Evolutionary conservation across 2,797 vertebrate species (phyloP).

Genomic region (Xiphophorus birchmanni): DNA sequence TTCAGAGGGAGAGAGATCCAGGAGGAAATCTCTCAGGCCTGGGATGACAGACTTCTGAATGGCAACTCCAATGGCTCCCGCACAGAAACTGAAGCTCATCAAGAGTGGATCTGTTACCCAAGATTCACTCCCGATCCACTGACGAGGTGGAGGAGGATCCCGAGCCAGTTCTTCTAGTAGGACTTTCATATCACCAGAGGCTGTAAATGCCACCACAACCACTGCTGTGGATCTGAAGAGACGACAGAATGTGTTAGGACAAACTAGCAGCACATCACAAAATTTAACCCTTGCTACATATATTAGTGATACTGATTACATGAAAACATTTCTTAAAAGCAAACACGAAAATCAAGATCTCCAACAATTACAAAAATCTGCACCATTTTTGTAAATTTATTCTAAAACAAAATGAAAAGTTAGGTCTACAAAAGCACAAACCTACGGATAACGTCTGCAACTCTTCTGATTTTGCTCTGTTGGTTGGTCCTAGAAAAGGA

Average conservation of each 20-base stretch:
- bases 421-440: too few relatives aligned
- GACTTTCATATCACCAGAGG: conserved; percentile 60
- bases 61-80: conserved; percentile 71
- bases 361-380: too few relatives aligned
- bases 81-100: conserved; percentile 46
- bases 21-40: conserved; percentile 71
- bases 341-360: neutral
- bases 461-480: conserved; percentile 38
- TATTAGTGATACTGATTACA: neutral
- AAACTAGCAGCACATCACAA: neutral
- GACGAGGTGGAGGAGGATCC: conserved; percentile 54
- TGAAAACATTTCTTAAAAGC: neutral
- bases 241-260: neutral
- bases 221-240: conserved; percentile 64
- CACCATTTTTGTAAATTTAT: too few relatives aligned
- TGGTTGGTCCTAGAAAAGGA: neutral
- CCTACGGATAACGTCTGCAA: too few relatives aligned
- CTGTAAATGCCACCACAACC: conserved; percentile 71
- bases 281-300: neutral
- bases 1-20: conserved; percentile 52
- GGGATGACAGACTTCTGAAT: conserved; percentile 69
- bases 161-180: conserved; percentile 62
- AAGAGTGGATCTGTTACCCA: conserved; percentile 70
- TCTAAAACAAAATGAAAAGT: too few relatives aligned
- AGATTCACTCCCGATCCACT: conserved; percentile 75